Evolutionary conservation across 2,888 invertebrate genomes (phyloP).

Genomic region (Ormyrus nitidulus): DNA sequence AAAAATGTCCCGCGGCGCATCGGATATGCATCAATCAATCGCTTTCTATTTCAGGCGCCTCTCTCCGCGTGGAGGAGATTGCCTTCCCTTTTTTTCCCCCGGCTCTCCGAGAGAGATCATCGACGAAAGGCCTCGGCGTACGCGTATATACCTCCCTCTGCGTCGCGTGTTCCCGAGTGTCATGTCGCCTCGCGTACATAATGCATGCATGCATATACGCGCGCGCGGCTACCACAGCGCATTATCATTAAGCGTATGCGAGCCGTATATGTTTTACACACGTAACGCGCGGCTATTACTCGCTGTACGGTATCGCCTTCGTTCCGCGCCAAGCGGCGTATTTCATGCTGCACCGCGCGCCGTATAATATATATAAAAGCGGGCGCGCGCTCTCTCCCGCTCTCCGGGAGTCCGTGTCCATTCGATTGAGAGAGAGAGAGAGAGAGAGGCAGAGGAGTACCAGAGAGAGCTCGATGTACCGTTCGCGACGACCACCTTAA

Average conservation of each 20-base stretch:
- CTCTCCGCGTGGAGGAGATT: too few species aligned
- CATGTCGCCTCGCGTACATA: slow-evolving; percentile 23
- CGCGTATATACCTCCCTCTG: neutral
- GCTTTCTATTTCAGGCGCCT: too few species aligned
- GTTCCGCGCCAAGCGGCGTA: neutral
- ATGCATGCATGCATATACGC: slow-evolving; percentile 17
- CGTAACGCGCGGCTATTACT: slow-evolving; percentile 49
- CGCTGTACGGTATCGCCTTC: slow-evolving; percentile 23
- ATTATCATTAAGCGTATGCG: slow-evolving; percentile 49
- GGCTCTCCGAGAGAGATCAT: too few species aligned
- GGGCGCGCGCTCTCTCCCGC: neutral
- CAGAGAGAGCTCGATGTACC: too few species aligned
- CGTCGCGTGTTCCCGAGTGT: slow-evolving; percentile 27
- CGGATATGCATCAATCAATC: too few species aligned
- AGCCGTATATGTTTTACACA: slow-evolving; percentile 44
- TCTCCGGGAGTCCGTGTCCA: slow-evolving; percentile 28
- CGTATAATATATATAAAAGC: slow-evolving; percentile 20
- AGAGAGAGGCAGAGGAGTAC: too few species aligned
- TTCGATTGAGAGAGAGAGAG: neutral
- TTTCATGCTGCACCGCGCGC: neutral
- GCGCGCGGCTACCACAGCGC: neutral
- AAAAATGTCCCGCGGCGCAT: too few species aligned
- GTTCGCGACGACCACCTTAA: too few species aligned
- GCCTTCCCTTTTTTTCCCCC: too few species aligned
- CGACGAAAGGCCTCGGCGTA: neutral